Evolutionary conservation across 1,140 invertebrate genomes (phyloP), one percentile per base, ranked within the genome.

Genomic region (Chlorops oryzae): DNA sequence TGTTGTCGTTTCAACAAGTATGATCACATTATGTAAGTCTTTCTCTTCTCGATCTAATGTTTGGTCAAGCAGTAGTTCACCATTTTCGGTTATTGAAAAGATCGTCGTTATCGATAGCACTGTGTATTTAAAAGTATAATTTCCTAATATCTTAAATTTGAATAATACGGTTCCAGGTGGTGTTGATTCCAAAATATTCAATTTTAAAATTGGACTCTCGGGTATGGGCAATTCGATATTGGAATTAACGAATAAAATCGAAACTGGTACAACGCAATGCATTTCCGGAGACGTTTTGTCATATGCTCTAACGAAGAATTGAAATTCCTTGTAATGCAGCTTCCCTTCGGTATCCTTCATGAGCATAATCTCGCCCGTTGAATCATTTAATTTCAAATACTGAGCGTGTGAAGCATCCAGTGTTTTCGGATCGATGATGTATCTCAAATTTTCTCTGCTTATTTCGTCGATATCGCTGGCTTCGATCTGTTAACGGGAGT

Each of bases 251-350:
- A 93, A 79, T 58, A 84, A 79, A 47, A 94, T 80, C 53, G 84
- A 83, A 17, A 94, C 80, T 13, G 91, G 85, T 2, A 90, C 85
- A 58, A 90, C 84, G 25, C 82, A 79, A 72, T 91, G 81, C 21
- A 79, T 65, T 12, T 81, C 75, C 6, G 81, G 82, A 22, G 75
- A 74, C 18, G 90, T 89, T 57, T 78, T 78, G 73, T 96, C 92
- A 47, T 80, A 80, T 5, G 89, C 92, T 45, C 88, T 80, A 22
- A 96, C 83, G 75, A 95, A 96, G 60, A 95, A 85, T 75, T 94
- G 90, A 67, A 89, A 87, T 10, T 86, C 77, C 74, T 89, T 80
- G 58, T 74, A 76, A 77, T 81, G 81, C 72, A 77, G n/a, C n/a
- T n/a, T n/a, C n/a, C n/a, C n/a, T n/a, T n/a, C n/a, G n/a, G n/a